Conservation (phyloP, 2,888 invertebrate genomes). For the Hermaeophaga mercurialis region DNA sequence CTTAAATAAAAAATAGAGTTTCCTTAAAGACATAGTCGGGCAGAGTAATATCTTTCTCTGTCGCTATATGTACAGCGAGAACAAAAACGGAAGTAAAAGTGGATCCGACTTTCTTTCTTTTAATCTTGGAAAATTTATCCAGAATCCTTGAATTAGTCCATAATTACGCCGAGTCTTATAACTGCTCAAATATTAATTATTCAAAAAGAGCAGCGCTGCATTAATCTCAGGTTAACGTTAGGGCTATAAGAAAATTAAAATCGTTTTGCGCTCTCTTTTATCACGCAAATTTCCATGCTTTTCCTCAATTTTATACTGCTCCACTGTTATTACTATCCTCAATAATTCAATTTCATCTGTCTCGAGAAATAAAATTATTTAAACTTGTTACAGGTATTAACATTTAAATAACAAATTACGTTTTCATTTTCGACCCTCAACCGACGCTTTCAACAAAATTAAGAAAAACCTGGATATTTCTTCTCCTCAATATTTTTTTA, state of each 20-base stretch:
- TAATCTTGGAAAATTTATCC: slow-evolving; percentile 7
- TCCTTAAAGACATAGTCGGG: background rate
- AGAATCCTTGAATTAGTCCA: slow-evolving; percentile 16
- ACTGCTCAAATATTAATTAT: slow-evolving; percentile 20
- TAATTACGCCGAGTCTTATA: slow-evolving; percentile 13
- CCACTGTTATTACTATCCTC: slow-evolving; percentile 5
- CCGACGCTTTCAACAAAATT: background rate
- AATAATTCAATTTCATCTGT: slow-evolving; percentile 12
- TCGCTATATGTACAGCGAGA: background rate
- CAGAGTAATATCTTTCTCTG: background rate
- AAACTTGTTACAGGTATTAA: slow-evolving; percentile 11
- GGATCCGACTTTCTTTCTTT: background rate
- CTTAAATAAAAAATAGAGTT: background rate
- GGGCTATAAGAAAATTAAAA: slow-evolving; percentile 12
- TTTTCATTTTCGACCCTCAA: background rate
- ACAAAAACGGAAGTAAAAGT: background rate
- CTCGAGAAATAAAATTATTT: slow-evolving; percentile 13
- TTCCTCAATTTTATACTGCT: slow-evolving; percentile 6
- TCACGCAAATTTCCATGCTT: slow-evolving; percentile 13
- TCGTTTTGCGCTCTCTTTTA: slow-evolving; percentile 5
- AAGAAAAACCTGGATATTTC: too few relatives aligned
- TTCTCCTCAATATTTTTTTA: too few relatives aligned
- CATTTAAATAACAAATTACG: slow-evolving; percentile 11
- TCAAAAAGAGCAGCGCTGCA: slow-evolving; percentile 16
- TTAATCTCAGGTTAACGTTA: slow-evolving; percentile 19